Evolutionary conservation across 1,140 invertebrate genomes (phyloP).

Genomic region (Drosophila teissieri): DNA sequence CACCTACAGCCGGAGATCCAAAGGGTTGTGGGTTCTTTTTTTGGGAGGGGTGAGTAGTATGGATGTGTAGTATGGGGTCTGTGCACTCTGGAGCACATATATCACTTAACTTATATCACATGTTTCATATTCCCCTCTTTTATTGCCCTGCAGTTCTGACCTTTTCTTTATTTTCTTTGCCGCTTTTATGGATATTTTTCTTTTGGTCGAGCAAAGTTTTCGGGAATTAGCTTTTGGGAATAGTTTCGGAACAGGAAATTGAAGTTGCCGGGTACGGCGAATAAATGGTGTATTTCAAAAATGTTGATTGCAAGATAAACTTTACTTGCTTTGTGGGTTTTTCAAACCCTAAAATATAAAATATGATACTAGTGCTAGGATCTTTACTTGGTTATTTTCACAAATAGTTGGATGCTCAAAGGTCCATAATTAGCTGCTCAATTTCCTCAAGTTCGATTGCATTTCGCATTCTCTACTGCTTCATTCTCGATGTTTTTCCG

Average conservation of each 20-base stretch:
- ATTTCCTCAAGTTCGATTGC: conserved; percentile 31
- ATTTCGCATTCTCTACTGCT: conserved; percentile 24
- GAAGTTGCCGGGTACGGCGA: conserved; percentile 13
- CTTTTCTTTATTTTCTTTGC: conserved; percentile 27
- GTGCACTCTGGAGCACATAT: conserved; percentile 28
- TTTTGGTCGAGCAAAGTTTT: conserved; percentile 28
- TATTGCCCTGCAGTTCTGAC: conserved; percentile 23
- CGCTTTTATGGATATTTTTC: conserved; percentile 34
- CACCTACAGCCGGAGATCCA: conserved; percentile 55
- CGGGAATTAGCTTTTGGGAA: conserved; percentile 33
- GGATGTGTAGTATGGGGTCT: background rate
- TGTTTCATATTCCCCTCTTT: conserved; percentile 36
- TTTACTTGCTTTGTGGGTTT: background rate
- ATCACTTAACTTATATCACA: conserved; percentile 53
- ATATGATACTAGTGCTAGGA: too few species aligned
- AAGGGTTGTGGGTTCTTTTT: conserved; percentile 7
- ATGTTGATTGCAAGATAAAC: conserved; percentile 4
- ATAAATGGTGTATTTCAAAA: conserved; percentile 3
- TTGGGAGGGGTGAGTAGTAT: background rate
- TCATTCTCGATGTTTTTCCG: conserved; percentile 26
- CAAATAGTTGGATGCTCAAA: background rate
- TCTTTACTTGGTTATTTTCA: background rate
- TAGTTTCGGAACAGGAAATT: conserved; percentile 35
- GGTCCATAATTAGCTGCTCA: conserved; percentile 29
- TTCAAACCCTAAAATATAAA: too few species aligned